phyloP scores from a whole-genome alignment of 53 echinoderm and acorn worm species.

The Luidia sarsii region DNA sequence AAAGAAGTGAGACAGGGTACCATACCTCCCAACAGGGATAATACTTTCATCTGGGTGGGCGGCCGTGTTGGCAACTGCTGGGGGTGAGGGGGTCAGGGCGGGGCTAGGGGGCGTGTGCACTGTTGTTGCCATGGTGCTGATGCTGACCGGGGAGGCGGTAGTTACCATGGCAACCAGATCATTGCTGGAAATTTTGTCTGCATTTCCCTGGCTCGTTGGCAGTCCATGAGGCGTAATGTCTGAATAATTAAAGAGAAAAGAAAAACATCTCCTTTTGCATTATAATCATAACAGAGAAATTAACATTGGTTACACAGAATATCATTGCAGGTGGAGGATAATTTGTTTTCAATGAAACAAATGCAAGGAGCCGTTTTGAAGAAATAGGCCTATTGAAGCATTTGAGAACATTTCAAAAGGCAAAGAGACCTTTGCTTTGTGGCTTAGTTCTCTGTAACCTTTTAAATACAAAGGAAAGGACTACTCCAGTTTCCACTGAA shows the following conservation, averaged over 20 bases:
- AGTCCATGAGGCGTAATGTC: conserved; percentile 38
- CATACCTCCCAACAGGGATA: conserved; percentile 66
- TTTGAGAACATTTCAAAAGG: background rate
- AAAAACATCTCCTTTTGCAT: background rate
- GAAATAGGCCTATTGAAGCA: too few relatives aligned
- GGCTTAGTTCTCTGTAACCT: too few relatives aligned
- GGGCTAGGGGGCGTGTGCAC: conserved; percentile 96
- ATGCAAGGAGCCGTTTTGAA: background rate
- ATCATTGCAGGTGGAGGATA: background rate
- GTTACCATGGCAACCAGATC: conserved; percentile 63
- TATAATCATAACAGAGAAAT: background rate
- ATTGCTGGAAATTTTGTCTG: conserved; percentile 46
- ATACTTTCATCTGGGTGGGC: conserved; percentile 78
- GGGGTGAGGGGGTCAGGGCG: conserved; percentile 84
- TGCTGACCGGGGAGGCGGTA: conserved; percentile 55
- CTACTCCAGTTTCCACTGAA: too few relatives aligned
- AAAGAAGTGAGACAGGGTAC: too few relatives aligned
- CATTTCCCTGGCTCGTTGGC: conserved; percentile 31
- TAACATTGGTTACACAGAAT: background rate
- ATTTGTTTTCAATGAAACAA: background rate
- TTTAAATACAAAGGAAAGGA: too few relatives aligned
- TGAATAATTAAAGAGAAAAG: background rate
- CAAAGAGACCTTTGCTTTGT: background rate
- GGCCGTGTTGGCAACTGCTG: conserved; percentile 57
- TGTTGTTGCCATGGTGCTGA: conserved; percentile 67